Base-by-base conservation (phyloP, 2,113 vertebrate species). In the Ancistrus triradiatus region DNA sequence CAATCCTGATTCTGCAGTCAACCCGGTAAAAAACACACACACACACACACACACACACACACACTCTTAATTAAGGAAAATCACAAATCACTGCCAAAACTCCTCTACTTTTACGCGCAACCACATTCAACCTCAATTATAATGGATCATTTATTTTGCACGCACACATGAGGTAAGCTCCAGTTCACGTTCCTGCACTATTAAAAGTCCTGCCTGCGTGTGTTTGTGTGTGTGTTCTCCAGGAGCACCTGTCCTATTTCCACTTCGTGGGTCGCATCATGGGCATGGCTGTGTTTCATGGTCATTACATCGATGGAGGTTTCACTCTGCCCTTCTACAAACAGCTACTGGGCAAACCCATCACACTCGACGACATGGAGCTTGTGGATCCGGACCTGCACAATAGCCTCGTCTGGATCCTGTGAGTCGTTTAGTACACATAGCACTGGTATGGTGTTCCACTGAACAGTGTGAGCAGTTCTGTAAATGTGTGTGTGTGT, bases 241-340 rank as follows among this genome's bases (percentile, higher is more conserved):
- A 98, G 96, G 95, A 99, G 75, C 95, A 98, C 75, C 83, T 98
- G 77, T 99, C 96, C 0, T 99, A 99, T 78, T 98, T 99, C 85
- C 96, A 99, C 79, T 98, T 99, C 3, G 96, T 99, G 63, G 96
- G 96, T 2, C 85, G 95, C 43, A 98, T 99, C 77, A 99, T 99
- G 96, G 96, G 96, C 11, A 97, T 99, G 96, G 95, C 95, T 0
- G 96, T 99, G 74, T 98, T 98, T 78, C 96, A 99, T 0, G 95
- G 96, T 59, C 96, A 99, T 87, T 99, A 98, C 76, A 99, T 99
- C 0, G 95, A 99, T 2, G 96, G 96, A 1, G 95, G 95, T 72
- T 98, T 99, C 77, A 99, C 96, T 0, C 76, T 98, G 44, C 96
- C 96, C 59, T 99, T 99, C 85, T 99, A 99, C 68, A 98, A 99